Conservation (phyloP, 30 jellyfish, hydroid and myxozoan species). For the Hydractinia echinata region DNA sequence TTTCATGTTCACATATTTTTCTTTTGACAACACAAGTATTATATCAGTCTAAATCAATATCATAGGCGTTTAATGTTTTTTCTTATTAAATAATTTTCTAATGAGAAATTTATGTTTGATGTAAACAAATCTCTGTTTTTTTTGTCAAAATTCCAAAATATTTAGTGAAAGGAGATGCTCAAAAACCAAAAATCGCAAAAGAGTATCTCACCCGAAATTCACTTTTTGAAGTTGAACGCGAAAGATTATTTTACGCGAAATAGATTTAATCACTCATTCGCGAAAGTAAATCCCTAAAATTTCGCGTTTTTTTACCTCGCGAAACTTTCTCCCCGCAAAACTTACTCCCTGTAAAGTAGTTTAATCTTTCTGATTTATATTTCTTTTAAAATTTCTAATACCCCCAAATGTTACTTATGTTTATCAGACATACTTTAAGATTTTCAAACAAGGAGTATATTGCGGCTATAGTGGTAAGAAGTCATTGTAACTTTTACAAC, state of each 20-base stretch:
- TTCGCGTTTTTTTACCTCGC: not conserved
- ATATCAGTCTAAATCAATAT: too few species aligned
- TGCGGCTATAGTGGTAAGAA: too few species aligned
- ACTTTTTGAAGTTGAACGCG: not conserved
- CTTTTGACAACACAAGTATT: too few species aligned
- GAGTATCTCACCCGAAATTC: not conserved
- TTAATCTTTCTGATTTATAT: too few species aligned
- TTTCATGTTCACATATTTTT: too few species aligned
- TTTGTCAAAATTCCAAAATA: slow-evolving; percentile 3
- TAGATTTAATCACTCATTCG: not conserved
- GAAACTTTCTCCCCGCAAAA: not conserved
- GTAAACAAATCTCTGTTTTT: too few species aligned
- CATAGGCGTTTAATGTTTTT: not conserved
- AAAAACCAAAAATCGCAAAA: not conserved
- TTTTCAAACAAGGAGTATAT: too few species aligned
- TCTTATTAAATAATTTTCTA: not conserved
- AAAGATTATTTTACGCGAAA: not conserved
- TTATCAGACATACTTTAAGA: too few species aligned
- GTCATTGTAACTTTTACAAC: too few species aligned
- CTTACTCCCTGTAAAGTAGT: too few species aligned
- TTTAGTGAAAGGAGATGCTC: not conserved
- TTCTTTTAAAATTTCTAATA: too few species aligned
- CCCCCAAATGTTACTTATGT: too few species aligned
- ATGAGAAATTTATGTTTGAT: not conserved
- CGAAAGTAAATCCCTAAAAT: not conserved